Base-by-base conservation (phyloP, 2,113 vertebrate genomes). In the Ranitomeya imitator region DNA sequence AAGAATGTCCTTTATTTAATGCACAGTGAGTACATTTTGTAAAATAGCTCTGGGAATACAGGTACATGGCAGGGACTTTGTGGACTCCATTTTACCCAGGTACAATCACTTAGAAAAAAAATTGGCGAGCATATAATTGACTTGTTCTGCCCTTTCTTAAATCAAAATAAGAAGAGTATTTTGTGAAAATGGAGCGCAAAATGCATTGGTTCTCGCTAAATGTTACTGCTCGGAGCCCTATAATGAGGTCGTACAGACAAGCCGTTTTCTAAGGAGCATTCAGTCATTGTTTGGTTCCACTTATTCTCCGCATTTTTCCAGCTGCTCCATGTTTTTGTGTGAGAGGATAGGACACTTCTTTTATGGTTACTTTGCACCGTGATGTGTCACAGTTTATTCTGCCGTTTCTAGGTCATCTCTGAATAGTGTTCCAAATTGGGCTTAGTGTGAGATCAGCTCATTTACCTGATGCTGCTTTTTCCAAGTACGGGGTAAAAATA, bases 361-460 rank as follows among this genome's bases (percentile, higher is more conserved):
- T 80, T 19, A 57, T 80, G 54, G 57, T 65, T 67, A 80, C 61
- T 87, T 55, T 86, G 21, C 23, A 37, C 21, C 13, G 51, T 69
- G 76, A 79, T 78, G 51, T 79, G 85, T 86, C 76, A 86, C 45
- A 67, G 45, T 86, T 79, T 79, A 16, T 86, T 87, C n/a, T 80
- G 37, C 52, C 21, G 15, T 80, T 80, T 87, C 61, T 87, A 87
- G 86, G 77, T 87, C 85, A 86, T 55, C 14, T 77, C 26, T 86
- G 57, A 86, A 87, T 67, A 80, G 55, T 60, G 13, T 23, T 73
- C 79, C 59, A 60, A 83, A 23, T 57, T 84, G 67, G 57, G 19
- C n/a, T 55, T 79, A 14, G 60, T 61, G 67, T 82, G 54, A 45
- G 37, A 83, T 88, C 23, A 18, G 73, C 69, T 65, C 57, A 77